Evolutionary conservation across 2,113 vertebrate species (phyloP).

Genomic region (Crypturellus undulatus): DNA sequence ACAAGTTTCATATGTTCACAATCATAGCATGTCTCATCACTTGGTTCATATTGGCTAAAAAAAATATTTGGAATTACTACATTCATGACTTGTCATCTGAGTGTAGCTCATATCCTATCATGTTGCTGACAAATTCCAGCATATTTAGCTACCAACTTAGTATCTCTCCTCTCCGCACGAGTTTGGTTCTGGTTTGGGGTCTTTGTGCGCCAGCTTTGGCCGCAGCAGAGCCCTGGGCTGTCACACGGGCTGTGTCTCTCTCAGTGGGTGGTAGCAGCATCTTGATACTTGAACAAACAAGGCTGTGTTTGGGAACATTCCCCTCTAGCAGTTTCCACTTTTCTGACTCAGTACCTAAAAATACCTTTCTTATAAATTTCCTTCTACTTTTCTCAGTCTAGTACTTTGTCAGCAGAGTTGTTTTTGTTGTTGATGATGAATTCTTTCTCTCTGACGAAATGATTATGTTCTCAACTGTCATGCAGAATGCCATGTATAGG

Average conservation of each 20-base stretch:
- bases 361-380: conserved; percentile 10
- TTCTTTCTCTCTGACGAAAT: not conserved
- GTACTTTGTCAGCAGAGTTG: not conserved
- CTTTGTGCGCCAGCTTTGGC: conserved; percentile 29
- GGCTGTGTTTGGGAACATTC: conserved; percentile 11
- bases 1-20: not conserved
- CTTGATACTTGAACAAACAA: conserved; percentile 24
- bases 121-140: conserved; percentile 47
- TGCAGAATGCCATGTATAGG: not conserved
- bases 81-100: conserved; percentile 34
- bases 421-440: no score
- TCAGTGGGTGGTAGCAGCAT: conserved; percentile 14
- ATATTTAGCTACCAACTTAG: not conserved
- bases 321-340: conserved; percentile 36
- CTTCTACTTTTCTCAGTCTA: not conserved
- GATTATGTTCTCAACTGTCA: not conserved
- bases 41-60: not conserved
- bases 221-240: conserved; percentile 1
- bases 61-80: not conserved
- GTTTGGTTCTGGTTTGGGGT: conserved; percentile 16
- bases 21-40: not conserved
- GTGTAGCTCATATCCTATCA: conserved; percentile 10
- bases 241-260: not conserved
- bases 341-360: conserved; percentile 40
- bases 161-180: not conserved